These are phyloP conservation scores for Paratilapia polleni DNA, from an alignment of 2,113 vertebrate genomes.

Conservation along the genomic window DNA sequence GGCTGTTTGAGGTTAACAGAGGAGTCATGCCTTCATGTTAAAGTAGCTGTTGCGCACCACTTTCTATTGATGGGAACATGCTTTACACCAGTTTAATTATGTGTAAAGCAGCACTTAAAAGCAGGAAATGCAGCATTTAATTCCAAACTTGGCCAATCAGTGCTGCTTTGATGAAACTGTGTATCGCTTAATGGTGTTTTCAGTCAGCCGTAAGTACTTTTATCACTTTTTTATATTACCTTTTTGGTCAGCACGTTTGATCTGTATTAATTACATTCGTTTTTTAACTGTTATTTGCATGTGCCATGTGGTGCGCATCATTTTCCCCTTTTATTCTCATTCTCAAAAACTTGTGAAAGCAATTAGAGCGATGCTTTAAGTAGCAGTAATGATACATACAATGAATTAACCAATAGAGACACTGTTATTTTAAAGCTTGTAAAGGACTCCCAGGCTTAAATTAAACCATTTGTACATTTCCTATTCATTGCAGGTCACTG, in stretches of 20 bases:
- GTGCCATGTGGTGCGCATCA: background rate
- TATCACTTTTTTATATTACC: background rate
- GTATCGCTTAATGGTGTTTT: conserved; percentile 10
- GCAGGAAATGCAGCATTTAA: conserved; percentile 25
- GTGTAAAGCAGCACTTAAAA: conserved; percentile 14
- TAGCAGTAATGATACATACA: background rate
- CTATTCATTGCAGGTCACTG: conserved; percentile 37
- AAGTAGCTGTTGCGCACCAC: background rate
- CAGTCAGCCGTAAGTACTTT: background rate
- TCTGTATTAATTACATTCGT: background rate
- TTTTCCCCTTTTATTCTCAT: background rate
- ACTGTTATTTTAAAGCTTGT: background rate
- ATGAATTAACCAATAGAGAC: background rate
- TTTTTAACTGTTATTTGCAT: background rate
- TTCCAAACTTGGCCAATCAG: conserved; percentile 1
- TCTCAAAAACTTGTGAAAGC: background rate
- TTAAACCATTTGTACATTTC: conserved; percentile 6
- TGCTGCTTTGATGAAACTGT: conserved; percentile 4
- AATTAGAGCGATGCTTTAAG: background rate
- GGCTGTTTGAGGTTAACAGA: conserved; percentile 6
- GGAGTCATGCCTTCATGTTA: background rate
- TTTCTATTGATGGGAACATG: background rate
- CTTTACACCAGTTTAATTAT: conserved; percentile 28
- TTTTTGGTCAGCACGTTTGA: background rate
- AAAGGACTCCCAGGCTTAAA: background rate